Base-by-base conservation (phyloP, 2,888 invertebrate species). In the Polia nebulosa region DNA sequence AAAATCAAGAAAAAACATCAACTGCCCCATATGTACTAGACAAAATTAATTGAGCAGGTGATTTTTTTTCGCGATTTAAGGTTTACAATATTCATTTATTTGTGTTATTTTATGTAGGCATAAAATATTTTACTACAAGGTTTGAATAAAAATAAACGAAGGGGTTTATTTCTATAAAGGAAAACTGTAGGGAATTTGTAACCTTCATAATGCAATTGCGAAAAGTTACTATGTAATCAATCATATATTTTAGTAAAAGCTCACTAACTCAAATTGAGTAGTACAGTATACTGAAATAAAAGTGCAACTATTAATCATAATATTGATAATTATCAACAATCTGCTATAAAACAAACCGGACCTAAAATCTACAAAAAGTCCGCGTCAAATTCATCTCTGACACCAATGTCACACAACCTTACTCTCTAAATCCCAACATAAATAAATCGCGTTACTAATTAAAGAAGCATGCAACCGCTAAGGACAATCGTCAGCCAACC, bases 401-500 rank as follows among this genome's bases (percentile, higher is more conserved):
- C 32, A 45, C 51, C 55, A 67, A 68, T 66, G 59, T 45, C 63
- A 51, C 29, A 27, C 13, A 66, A 67, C 71, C 74, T 70, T 73
- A 71, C 78, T 80, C 75, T 76, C 81, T 56, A 68, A 68, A 61
- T 11, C 9, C 44, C 47, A 61, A 62, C 64, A 61, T 59, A 76
- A 78, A 63, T 69, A 69, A 41, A 45, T 22, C 13, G 51, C 39
- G 25, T 60, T 22, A 22, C 51, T 65, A 65, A 69, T 62, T 45
- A 72, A 69, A 72, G 65, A 57, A 59, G 39, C 60, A 47, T 59
- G 65, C 78, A 76, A 72, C 29, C 57, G 29, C 22, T 71, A 77
- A 82, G 80, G 80, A 81, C 84, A 80, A 20, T 69, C 44, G 55
- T 13, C 55, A 67, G 29, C 51, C 64, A 52, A 11, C 69, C 72